phyloP scores from a whole-genome alignment of 2,797 vertebrate species.

The Diplodus puntazzo region DNA sequence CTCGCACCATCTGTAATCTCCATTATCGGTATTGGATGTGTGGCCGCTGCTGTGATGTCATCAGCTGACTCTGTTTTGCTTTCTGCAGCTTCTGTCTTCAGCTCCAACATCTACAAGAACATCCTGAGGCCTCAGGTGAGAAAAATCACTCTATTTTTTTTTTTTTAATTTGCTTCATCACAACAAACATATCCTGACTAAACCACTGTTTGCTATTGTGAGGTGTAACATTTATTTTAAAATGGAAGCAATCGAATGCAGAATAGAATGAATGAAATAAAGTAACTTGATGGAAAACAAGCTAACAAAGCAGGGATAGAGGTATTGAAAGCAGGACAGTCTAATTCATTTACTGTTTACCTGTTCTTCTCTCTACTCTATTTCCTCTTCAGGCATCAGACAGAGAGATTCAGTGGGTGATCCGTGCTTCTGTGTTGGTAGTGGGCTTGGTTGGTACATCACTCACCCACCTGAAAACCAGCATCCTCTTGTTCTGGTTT shows the following conservation, averaged over 20 bases:
- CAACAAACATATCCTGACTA: not conserved
- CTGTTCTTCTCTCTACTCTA: not conserved
- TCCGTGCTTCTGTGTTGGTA: conserved; percentile 74
- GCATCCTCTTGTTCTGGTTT: conserved; percentile 72
- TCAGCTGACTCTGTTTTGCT: conserved; percentile 71
- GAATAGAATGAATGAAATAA: not conserved
- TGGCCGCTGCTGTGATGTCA: conserved; percentile 65
- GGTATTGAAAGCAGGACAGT: not conserved
- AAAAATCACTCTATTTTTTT: too few species aligned
- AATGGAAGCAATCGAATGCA: not conserved
- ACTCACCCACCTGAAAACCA: conserved; percentile 67
- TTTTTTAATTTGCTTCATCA: too few species aligned
- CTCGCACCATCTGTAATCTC: conserved; percentile 53
- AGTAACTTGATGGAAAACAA: too few species aligned
- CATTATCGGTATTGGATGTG: conserved; percentile 53
- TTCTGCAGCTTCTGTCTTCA: conserved; percentile 65
- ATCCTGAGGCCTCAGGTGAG: conserved; percentile 46
- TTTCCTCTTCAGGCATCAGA: conserved; percentile 76
- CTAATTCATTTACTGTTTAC: too few species aligned
- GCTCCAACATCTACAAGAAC: conserved; percentile 58
- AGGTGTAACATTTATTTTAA: too few species aligned
- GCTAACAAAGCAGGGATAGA: too few species aligned
- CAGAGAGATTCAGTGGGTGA: conserved; percentile 75
- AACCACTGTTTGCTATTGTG: too few species aligned
- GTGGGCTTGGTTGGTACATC: conserved; percentile 64